Evolutionary conservation across 2,888 invertebrate species (phyloP).

Genomic region (Chymomyza fuscimana): DNA sequence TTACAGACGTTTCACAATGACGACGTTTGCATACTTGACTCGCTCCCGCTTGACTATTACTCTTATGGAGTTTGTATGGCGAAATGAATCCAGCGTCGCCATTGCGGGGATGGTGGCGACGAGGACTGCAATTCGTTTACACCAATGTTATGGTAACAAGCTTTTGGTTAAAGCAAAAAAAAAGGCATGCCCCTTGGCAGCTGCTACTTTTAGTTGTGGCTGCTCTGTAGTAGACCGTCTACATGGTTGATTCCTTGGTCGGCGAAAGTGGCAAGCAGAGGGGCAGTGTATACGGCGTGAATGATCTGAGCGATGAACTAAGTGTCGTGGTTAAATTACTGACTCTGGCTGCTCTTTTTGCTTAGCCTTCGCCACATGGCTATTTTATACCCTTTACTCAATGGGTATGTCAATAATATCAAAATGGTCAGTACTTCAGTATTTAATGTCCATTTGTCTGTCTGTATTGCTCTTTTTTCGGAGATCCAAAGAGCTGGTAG

Average conservation of each 20-base stretch:
- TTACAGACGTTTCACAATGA: conserved; percentile 80
- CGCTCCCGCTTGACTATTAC: conserved; percentile 19
- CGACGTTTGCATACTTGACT: conserved; percentile 57
- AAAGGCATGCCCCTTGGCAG: conserved; percentile 50
- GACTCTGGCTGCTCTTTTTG: conserved; percentile 52
- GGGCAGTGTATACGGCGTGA: conserved; percentile 14
- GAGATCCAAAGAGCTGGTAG: no score
- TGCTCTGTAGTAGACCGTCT: neutral
- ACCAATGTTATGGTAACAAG: conserved; percentile 79
- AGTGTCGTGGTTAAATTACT: conserved; percentile 42
- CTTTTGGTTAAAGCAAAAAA: conserved; percentile 28
- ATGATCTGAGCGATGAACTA: conserved; percentile 19
- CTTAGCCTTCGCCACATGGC: neutral
- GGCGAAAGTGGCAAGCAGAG: neutral
- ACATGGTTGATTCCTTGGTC: neutral
- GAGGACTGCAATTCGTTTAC: conserved; percentile 78
- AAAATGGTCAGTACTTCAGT: no score
- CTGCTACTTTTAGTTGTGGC: conserved; percentile 40
- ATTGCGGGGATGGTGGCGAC: conserved; percentile 21
- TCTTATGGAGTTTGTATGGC: conserved; percentile 14
- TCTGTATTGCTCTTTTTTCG: no score
- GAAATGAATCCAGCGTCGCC: conserved; percentile 6
- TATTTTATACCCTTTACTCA: neutral
- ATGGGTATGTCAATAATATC: no score
- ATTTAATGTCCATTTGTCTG: no score